These are phyloP conservation scores for Drosophila parabipectinata DNA, from an alignment of 1,140 invertebrate genomes.

Conservation along the genomic window DNA sequence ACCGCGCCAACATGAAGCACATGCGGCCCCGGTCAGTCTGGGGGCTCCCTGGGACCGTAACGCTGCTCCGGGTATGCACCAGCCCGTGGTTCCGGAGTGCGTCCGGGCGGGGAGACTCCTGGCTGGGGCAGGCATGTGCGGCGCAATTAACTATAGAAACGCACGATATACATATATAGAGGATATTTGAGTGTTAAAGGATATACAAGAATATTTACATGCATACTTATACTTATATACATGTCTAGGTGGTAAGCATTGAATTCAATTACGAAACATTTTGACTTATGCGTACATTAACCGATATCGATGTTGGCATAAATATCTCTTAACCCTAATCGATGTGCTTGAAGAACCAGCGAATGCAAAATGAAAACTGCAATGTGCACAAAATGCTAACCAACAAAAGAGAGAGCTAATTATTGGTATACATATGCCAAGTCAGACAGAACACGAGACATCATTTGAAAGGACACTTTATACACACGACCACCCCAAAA, in stretches of 20 bases:
- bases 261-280: constrained; percentile 74
- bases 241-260: constrained; percentile 75
- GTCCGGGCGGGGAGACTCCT: constrained; percentile 25
- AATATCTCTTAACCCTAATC: constrained; percentile 42
- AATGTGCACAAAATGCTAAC: constrained; percentile 9
- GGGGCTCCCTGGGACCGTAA: constrained; percentile 15
- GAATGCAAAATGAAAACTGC: constrained; percentile 1
- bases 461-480: constrained; percentile 1
- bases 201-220: constrained; percentile 62
- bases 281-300: constrained; percentile 52
- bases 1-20: constrained; percentile 27
- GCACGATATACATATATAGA: constrained; percentile 58
- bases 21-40: constrained; percentile 1
- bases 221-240: constrained; percentile 58
- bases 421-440: constrained; percentile 73
- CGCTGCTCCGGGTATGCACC: constrained; percentile 61
- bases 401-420: constrained; percentile 51
- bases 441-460: constrained; percentile 26
- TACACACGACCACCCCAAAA: constrained; percentile 5
- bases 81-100: constrained; percentile 66
- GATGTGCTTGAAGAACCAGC: constrained; percentile 57
- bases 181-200: constrained; percentile 55
- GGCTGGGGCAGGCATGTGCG: not conserved
- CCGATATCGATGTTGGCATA: constrained; percentile 67
- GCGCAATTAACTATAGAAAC: constrained; percentile 46